Percentiles rank a stretch among this genome's conserved stretches.
Evolutionary conservation across 1,140 invertebrate genomes (phyloP).

Genomic region (Hylaeus volcanicus): DNA sequence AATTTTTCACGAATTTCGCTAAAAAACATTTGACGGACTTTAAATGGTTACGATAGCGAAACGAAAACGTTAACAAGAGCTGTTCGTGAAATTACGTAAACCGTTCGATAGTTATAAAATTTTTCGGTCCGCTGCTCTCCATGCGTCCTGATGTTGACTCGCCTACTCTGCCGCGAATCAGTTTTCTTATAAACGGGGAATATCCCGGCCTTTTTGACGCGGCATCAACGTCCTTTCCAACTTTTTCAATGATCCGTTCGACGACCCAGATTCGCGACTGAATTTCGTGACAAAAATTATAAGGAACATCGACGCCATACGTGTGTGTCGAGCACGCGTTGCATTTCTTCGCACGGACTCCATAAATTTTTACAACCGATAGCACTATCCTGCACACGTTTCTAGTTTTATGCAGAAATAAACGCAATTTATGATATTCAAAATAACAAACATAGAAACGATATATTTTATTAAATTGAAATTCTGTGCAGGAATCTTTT

Average conservation of each 20-base stretch:
- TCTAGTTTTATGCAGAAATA: no score
- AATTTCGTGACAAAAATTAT: slow-evolving; percentile 31
- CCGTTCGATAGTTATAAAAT: slow-evolving; percentile 33
- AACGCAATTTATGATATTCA: no score
- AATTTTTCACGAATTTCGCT: slow-evolving; percentile 4
- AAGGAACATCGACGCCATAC: not conserved
- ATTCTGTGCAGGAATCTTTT: no score
- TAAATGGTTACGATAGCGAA: not conserved
- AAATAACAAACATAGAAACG: no score
- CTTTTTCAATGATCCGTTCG: slow-evolving; percentile 40
- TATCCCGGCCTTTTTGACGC: slow-evolving; percentile 7
- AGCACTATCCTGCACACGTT: no score
- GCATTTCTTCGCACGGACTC: not conserved
- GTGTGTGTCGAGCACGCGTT: not conserved
- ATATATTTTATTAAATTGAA: no score
- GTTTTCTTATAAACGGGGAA: slow-evolving; percentile 28
- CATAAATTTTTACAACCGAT: not conserved
- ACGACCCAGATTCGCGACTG: slow-evolving; percentile 8
- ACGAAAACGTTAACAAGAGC: slow-evolving; percentile 26
- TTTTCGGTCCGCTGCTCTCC: slow-evolving; percentile 4
- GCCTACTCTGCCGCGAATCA: not conserved
- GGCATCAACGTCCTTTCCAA: slow-evolving; percentile 25
- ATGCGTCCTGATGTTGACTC: not conserved
- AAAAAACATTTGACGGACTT: slow-evolving; percentile 8
- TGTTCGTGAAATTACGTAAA: slow-evolving; percentile 30